Base-by-base conservation (phyloP, 2,888 invertebrate species). In the Drosophila limbata region DNA sequence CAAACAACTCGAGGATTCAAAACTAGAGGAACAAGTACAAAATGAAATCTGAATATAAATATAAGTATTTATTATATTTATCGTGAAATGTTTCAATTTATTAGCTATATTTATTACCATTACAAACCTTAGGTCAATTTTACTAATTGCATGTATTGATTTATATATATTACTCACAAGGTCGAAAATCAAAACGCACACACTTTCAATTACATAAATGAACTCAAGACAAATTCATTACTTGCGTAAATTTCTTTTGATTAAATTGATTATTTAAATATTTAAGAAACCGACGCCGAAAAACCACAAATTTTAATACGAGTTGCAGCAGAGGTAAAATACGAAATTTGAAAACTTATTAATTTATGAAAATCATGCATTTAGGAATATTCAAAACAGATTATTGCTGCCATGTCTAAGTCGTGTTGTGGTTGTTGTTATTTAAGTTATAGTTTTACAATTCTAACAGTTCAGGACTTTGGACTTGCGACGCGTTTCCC, bases 401-500 rank as follows among this genome's bases (percentile, higher is more conserved):
- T 37, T 15, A 11, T 21, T 59, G 72, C 28, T 50, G 53, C 53
- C 33, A n/a, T 48, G 8, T 44, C 17, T 60, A 69, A 37, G 31
- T 73, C 40, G 5, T 48, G 31, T 44, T 31, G 37, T 63, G 33
- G 15, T 28, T 61, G 33, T 31, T 50, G 1, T 35, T 28, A 13
- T 21, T 61, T 31, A 31, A 60, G 40, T 40, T 63, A 47, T 28
- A 19, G 25, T 28, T 33, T 25, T 67, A 59, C 10, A 50, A 5
- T 35, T 55, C 56, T 76, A 80, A 69, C 84, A 85, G 71, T 86
- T 88, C 44, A 89, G 77, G 51, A 84, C 71, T 78, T 87, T 90
- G 31, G 91, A 90, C 85, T 91, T 92, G 66, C 93, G 92, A 90
- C 94, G 94, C 45, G 96, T 96, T 93, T 97, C 97, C 25, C 98